Evolutionary conservation across 2,113 vertebrate genomes (phyloP).

Genomic region (Orthonyx spaldingii): DNA sequence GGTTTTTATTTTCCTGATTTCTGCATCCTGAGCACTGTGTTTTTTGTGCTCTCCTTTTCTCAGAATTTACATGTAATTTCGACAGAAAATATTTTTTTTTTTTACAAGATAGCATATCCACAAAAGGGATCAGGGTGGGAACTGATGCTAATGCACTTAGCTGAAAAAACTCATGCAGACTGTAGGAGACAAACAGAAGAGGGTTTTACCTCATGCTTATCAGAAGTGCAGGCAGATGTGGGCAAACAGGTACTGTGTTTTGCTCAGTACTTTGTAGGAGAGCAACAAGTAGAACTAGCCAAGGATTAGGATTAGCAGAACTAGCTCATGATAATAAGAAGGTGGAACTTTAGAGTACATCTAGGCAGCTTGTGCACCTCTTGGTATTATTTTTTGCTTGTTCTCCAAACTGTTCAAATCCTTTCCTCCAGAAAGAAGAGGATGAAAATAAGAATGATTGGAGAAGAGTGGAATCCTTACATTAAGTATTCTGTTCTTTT

Average conservation of each 20-base stretch:
- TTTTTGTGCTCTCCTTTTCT: background rate
- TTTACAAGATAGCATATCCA: background rate
- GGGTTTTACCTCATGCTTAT: background rate
- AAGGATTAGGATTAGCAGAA: background rate
- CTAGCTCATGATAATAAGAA: background rate
- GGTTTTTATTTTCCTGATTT: background rate
- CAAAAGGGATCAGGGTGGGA: background rate
- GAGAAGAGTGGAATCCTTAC: background rate
- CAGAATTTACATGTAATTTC: background rate
- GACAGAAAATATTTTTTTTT: background rate
- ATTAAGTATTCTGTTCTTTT: background rate
- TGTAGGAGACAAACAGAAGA: background rate
- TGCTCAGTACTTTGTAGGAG: background rate
- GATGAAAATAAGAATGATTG: background rate
- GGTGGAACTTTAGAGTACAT: background rate
- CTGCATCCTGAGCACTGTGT: fast-evolving
- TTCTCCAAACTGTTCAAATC: background rate
- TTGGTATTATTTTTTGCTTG: background rate
- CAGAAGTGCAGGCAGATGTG: background rate
- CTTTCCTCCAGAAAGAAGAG: background rate
- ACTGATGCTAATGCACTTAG: background rate
- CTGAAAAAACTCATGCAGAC: background rate
- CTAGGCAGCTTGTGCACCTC: background rate
- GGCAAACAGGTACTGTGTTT: background rate
- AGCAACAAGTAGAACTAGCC: background rate